These are phyloP conservation scores for Trachurus trachurus DNA, from an alignment of 2,797 vertebrate species.

Conservation along the genomic window DNA sequence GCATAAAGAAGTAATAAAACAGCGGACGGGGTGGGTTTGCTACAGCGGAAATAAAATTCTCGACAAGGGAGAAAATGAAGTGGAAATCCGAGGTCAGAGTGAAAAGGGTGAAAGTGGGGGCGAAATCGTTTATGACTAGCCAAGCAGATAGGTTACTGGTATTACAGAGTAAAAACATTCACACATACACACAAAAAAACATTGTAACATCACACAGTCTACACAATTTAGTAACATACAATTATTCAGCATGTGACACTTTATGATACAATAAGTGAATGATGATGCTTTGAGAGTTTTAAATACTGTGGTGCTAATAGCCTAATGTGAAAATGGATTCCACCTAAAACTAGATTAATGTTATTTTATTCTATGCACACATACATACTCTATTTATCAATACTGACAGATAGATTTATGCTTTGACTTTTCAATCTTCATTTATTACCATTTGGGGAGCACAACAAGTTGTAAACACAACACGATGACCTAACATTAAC, in stretches of 20 bases:
- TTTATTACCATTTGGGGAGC: neutral
- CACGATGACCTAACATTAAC: neutral
- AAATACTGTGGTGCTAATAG: neutral
- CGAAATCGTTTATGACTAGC: constrained; percentile 15
- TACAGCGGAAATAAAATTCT: constrained; percentile 31
- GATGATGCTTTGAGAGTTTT: neutral
- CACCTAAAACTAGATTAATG: neutral
- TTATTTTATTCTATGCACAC: neutral
- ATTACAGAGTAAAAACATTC: neutral
- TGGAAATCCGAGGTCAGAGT: constrained; percentile 4
- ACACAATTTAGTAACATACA: neutral
- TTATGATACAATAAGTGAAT: neutral
- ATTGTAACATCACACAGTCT: no score
- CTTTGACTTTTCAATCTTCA: neutral
- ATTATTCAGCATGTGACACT: neutral
- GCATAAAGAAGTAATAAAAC: constrained; percentile 11
- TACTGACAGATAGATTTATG: neutral
- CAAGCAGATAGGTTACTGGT: neutral
- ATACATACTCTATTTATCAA: neutral
- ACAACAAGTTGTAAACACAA: neutral
- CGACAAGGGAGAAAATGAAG: neutral
- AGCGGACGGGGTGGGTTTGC: constrained; percentile 16
- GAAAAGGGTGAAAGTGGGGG: constrained; percentile 2
- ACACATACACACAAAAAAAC: no score
- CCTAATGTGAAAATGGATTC: neutral